A percentile compares a stretch with the other conserved stretches of the same genome.
Evolutionary conservation across 37 sponge, comb jelly and placozoan species (phyloP).

Genomic region (Beroe ovata): DNA sequence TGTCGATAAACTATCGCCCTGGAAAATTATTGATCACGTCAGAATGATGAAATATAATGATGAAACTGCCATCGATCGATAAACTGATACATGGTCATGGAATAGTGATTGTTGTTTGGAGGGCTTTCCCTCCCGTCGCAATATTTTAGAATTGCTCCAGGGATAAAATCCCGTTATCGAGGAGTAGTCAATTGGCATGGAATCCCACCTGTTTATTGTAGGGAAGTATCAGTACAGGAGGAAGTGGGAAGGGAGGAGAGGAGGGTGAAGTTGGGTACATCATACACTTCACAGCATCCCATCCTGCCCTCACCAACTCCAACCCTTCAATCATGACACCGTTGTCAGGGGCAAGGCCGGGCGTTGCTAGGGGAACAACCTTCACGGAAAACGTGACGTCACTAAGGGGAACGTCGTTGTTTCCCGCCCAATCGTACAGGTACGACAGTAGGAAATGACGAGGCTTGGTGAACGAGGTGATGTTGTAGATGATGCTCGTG

Average conservation of each 20-base stretch:
- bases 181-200: too few species aligned
- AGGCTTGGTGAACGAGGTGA: constrained; percentile 13
- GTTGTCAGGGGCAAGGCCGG: neutral
- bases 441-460: constrained; percentile 22
- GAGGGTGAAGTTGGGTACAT: constrained; percentile 58
- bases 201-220: neutral
- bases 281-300: constrained; percentile 35
- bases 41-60: too few species aligned
- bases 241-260: constrained; percentile 63
- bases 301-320: constrained; percentile 49
- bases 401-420: constrained; percentile 20
- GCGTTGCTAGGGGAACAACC: constrained; percentile 12
- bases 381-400: neutral
- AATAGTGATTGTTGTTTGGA: too few species aligned
- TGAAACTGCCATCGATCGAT: too few species aligned
- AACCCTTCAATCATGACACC: constrained; percentile 21
- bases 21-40: too few species aligned
- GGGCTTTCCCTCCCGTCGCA: too few species aligned
- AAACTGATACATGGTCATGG: neutral
- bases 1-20: neutral
- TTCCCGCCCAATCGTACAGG: constrained; percentile 49
- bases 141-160: too few species aligned
- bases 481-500: neutral
- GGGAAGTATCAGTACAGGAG: constrained; percentile 1
- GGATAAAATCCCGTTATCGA: too few species aligned